Base-by-base conservation (phyloP, 2,797 vertebrate species). In the Chaetophractus vellerosus region DNA sequence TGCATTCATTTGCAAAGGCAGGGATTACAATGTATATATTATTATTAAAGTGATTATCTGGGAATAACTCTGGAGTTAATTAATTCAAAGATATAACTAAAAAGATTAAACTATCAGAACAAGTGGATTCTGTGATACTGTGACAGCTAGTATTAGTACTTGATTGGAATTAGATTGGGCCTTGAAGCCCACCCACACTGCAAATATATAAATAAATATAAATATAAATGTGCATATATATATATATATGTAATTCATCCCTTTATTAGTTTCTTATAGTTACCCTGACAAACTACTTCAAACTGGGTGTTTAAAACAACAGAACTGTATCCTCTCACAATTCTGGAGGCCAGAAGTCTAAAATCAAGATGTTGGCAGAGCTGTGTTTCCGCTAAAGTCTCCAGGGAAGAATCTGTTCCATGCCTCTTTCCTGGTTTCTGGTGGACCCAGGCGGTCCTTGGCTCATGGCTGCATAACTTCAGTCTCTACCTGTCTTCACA, bases 41-140 rank as follows among this genome's bases (percentile, higher is more conserved):
- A n/a, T n/a, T n/a, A n/a, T 94, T 89, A 74, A 91, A 93, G 61
- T 50, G 23, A 66, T 41, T 88, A 72, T 84, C 52, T 83, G 48
- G 72, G 36, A 84, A 41, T 66, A 91, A 64, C 19, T 74, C 31
- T 84, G 59, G 21, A 83, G 41, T 74, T 64, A 48, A 69, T 74
- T 95, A 89, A 83, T 87, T 24, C 24, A 80, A 93, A 85, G 9
- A 61, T 90, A 45, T 79, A 88, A 68, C 38, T 72, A 38, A 69
- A 87, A 80, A 31, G 59, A 57, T 72, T 45, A 26, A 72, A 45
- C 38, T 19, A 59, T 66, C 50, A 84, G 74, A 59, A 14, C 57
- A 57, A 86, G 28, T 74, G 74, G 26, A 78, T 74, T 15, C 3
- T 31, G 36, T 91, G 59, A 74, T 74, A 72, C 9, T 80, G 10